phyloP scores from a whole-genome alignment of 2,888 invertebrate species.

The Drosophila formosana region DNA sequence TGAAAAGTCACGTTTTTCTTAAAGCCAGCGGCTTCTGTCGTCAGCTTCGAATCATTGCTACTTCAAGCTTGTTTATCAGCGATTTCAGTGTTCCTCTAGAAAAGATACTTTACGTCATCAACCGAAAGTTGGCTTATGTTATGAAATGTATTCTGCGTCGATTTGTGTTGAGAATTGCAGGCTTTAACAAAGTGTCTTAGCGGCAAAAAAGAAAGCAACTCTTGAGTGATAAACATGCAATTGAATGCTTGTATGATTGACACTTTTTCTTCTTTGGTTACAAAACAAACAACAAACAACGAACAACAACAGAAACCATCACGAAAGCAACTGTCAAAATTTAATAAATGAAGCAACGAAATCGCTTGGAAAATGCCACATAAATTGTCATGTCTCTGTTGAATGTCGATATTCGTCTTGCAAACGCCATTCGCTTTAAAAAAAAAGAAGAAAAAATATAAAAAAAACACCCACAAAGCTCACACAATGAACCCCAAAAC shows the following conservation, averaged over 20 bases:
- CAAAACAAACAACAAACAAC: constrained; percentile 27
- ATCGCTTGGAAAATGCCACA: constrained; percentile 78
- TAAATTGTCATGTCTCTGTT: constrained; percentile 66
- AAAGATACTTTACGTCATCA: constrained; percentile 44
- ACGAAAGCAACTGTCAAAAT: constrained; percentile 51
- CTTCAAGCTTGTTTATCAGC: constrained; percentile 6
- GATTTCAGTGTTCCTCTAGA: constrained; percentile 1
- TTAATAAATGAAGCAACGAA: constrained; percentile 69
- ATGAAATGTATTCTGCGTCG: not conserved
- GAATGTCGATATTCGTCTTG: constrained; percentile 58
- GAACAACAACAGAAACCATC: constrained; percentile 6
- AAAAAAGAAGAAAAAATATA: constrained; percentile 23
- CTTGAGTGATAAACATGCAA: constrained; percentile 23
- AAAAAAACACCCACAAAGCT: constrained; percentile 18
- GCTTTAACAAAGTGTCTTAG: not conserved
- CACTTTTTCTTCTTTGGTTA: constrained; percentile 13
- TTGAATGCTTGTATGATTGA: constrained; percentile 20
- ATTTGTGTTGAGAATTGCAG: constrained; percentile 27
- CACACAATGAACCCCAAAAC: constrained; percentile 37
- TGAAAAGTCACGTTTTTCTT: constrained; percentile 71
- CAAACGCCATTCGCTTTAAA: constrained; percentile 57
- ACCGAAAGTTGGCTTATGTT: constrained; percentile 50
- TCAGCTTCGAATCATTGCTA: constrained; percentile 10
- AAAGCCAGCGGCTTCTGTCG: constrained; percentile 31
- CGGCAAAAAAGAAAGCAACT: constrained; percentile 33